phyloP scores from a whole-genome alignment of 2,797 vertebrate genomes.

The Betta splendens region DNA sequence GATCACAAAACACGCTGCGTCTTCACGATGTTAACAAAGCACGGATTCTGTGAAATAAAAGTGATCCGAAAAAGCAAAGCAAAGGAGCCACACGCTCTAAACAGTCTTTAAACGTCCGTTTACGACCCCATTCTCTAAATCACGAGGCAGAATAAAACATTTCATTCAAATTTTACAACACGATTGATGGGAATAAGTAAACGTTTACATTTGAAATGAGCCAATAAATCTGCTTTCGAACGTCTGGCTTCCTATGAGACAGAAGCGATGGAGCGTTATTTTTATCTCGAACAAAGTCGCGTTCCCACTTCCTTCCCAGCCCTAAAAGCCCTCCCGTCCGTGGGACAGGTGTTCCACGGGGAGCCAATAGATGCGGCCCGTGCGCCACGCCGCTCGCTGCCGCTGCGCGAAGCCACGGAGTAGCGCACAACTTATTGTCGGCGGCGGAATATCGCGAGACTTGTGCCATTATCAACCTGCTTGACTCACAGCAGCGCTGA shows the following conservation, averaged over 20 bases:
- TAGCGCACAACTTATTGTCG: slow-evolving; percentile 80
- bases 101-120: no score
- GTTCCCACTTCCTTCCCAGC: background rate
- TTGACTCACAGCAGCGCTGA: slow-evolving; percentile 83
- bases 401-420: slow-evolving; percentile 82
- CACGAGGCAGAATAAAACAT: no score
- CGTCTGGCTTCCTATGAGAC: no score
- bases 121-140: no score
- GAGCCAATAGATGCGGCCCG: slow-evolving; percentile 56
- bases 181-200: no score
- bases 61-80: no score
- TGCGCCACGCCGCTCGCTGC: slow-evolving; percentile 81
- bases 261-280: no score
- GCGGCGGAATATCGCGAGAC: slow-evolving; percentile 88
- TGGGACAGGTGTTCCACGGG: slow-evolving; percentile 70
- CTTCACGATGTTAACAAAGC: background rate
- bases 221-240: no score
- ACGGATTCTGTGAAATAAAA: slow-evolving; percentile 26
- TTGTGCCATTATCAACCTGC: slow-evolving; percentile 89
- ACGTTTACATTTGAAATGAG: no score
- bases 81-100: no score
- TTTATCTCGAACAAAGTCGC: no score
- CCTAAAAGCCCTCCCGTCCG: slow-evolving; percentile 5
- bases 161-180: no score
- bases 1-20: slow-evolving; percentile 39